Evolutionary conservation across 2,888 invertebrate genomes (phyloP).

Genomic region (Parapristionchus giblindavisi): DNA sequence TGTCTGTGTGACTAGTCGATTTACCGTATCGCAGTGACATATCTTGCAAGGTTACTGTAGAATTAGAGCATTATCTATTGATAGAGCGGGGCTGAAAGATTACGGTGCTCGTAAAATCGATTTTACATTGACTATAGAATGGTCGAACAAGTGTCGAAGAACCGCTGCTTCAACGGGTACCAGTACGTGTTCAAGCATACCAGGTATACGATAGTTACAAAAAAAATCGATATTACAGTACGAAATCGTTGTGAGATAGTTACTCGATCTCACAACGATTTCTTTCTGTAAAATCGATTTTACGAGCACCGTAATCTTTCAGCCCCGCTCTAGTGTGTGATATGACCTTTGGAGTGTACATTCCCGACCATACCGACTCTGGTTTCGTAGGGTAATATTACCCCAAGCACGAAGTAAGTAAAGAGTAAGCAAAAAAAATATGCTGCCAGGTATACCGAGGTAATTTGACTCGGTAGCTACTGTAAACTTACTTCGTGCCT

Average conservation of each 20-base stretch:
- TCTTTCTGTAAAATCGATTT: not conserved
- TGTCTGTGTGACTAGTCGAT: not conserved
- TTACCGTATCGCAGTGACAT: not conserved
- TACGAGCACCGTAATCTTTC: conserved; percentile 37
- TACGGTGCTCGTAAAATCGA: not conserved
- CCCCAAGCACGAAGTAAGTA: too few species aligned
- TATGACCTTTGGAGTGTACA: conserved; percentile 91
- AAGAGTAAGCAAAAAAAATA: too few species aligned
- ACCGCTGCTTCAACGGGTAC: conserved; percentile 83
- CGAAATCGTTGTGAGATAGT: conserved; percentile 38
- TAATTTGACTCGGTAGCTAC: too few species aligned
- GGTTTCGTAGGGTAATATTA: too few species aligned
- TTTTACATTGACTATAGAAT: not conserved
- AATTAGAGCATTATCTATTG: not conserved
- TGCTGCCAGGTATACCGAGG: too few species aligned
- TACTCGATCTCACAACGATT: not conserved
- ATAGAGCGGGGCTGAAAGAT: not conserved
- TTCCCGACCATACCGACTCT: conserved; percentile 84
- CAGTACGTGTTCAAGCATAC: conserved; percentile 86
- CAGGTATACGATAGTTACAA: conserved; percentile 74
- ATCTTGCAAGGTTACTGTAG: not conserved
- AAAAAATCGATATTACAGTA: conserved; percentile 1
- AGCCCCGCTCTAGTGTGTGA: conserved; percentile 83
- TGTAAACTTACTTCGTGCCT: too few species aligned
- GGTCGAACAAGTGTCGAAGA: conserved; percentile 69